These are phyloP conservation scores for Actenoides lindsayi DNA, from an alignment of 2,113 vertebrate genomes.

Conservation along the genomic window DNA sequence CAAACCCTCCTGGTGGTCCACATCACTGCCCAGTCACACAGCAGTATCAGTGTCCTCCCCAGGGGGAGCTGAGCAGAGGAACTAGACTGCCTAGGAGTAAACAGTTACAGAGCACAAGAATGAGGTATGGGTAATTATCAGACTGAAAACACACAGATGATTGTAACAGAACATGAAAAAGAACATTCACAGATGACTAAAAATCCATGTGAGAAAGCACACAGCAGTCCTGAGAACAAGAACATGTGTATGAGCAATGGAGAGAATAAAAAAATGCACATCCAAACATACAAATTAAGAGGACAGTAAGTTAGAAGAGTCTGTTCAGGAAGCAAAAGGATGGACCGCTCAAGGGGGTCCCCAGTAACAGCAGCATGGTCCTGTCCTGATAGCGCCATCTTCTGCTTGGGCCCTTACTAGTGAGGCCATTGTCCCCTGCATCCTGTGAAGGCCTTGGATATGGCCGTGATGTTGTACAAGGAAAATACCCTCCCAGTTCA, in stretches of 20 bases:
- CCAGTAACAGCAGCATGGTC: neutral
- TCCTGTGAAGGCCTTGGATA: neutral
- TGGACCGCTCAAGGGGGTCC: rapidly evolving
- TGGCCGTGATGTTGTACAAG: neutral
- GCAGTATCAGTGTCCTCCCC: neutral
- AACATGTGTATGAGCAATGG: rapidly evolving
- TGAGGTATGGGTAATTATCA: neutral
- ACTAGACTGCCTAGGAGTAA: neutral
- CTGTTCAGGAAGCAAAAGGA: neutral
- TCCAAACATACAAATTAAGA: neutral
- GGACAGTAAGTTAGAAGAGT: neutral
- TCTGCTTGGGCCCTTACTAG: neutral
- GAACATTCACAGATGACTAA: neutral
- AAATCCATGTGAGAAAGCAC: neutral
- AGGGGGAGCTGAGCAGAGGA: neutral
- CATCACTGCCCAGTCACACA: neutral
- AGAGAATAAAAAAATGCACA: neutral
- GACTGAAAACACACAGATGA: neutral
- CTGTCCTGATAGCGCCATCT: neutral
- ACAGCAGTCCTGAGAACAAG: neutral
- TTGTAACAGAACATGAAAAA: neutral
- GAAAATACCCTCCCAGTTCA: neutral
- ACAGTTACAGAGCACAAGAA: neutral
- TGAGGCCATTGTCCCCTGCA: neutral
- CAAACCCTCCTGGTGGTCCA: neutral